phyloP scores from a whole-genome alignment of 2,888 invertebrate species.

The Prostheceraeus crozeri region DNA sequence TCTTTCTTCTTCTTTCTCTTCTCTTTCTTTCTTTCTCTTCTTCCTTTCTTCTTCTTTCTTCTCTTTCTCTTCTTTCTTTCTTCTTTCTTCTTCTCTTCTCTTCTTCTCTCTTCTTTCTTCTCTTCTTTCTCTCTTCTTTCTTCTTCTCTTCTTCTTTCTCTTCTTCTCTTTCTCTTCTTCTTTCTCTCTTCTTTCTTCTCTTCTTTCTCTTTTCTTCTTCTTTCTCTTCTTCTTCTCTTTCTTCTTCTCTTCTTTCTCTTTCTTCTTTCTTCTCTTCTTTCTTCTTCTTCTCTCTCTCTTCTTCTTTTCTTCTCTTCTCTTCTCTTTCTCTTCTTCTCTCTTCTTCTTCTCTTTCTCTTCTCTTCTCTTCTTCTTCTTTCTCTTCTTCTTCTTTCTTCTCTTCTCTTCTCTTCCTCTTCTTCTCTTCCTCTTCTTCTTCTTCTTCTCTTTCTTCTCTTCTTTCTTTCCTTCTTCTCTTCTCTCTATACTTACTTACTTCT shows the following conservation, averaged over 20 bases:
- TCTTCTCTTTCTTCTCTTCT: no score
- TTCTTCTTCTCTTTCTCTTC: slow-evolving; percentile 8
- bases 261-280: slow-evolving; percentile 9
- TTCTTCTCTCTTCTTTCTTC: not conserved
- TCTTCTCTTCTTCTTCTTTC: no score
- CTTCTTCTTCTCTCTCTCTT: no score
- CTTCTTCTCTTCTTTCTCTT: slow-evolving; percentile 1
- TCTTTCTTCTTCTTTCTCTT: not conserved
- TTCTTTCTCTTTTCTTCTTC: slow-evolving; percentile 21
- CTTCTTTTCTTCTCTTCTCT: slow-evolving; percentile 2
- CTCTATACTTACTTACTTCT: no score
- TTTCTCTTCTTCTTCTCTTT: slow-evolving; percentile 1
- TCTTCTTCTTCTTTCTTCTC: no score
- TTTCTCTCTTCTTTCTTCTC: not conserved
- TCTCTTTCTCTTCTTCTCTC: no score
- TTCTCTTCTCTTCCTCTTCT: no score
- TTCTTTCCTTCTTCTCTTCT: no score
- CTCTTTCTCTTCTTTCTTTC: not conserved
- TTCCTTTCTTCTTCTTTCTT: slow-evolving; percentile 20
- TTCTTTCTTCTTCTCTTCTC: slow-evolving; percentile 19
- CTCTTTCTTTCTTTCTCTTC: no score
- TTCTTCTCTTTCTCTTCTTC: not conserved
- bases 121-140: slow-evolving; percentile 13
- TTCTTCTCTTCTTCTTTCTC: not conserved
- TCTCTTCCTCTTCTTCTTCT: no score